Evolutionary conservation across 2,113 vertebrate species (phyloP), one percentile per base, ranked within the genome.

Genomic region (Myotis lucifugus): DNA sequence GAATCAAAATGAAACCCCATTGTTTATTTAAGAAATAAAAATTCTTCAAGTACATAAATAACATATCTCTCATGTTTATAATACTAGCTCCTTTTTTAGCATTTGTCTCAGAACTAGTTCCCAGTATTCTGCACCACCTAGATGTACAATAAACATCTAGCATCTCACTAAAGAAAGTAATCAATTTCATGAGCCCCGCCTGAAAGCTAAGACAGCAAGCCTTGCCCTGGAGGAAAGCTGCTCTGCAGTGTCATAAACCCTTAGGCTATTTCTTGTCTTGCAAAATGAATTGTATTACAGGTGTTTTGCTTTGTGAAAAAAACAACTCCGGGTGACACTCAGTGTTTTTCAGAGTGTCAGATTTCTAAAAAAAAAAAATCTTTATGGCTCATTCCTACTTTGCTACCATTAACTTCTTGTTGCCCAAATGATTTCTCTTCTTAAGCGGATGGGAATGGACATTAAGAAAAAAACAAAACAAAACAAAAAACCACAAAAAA

Each of bases 11-110:
- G 48, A 83, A 95, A 83, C 74, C 9, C 8, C 48, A 85, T 73
- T 90, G 21, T 94, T 95, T 91, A 82, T 64, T 84, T 94, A 94
- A 92, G 17, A 52, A 93, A 92, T 70, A 72, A 94, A 95, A 73
- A 84, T 79, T 70, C n/a, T 90, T 27, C 12, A 85, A 56, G 59
- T 73, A 54, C n/a, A 42, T 83, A 78, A 72, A 74, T 72, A 77
- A 78, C 4, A 7, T 50, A 78, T 59, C 8, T 86, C 83, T 0
- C 50, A 8, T 59, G 48, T 77, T 92, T 93, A 59, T 85, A 11
- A 32, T 78, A n/a, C 34, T 50, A 73, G 25, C 13, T 91, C 23
- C 64, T 52, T 69, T 34, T 78, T 92, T 18, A 74, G 15, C 9
- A n/a, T 85, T 32, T 83, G n/a, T 92, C 29, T 88, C 40, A 93